A percentile compares a stretch with the other conserved stretches of the same genome.
These are phyloP conservation scores for Hyperoplus immaculatus DNA, from an alignment of 2,797 vertebrate species.

Conservation along the genomic window DNA sequence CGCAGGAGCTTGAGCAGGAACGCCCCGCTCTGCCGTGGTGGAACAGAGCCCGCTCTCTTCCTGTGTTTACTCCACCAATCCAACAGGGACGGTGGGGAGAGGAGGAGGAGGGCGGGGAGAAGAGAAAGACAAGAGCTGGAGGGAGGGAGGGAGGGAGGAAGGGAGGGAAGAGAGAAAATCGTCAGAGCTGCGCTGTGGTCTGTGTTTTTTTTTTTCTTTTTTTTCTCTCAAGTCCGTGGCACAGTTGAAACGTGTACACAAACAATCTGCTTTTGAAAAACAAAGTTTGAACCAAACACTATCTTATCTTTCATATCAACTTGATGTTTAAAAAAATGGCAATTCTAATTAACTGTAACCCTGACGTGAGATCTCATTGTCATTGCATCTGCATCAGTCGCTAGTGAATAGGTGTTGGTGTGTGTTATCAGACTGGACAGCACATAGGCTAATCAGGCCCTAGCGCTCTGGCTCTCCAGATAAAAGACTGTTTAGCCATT, in stretches of 20 bases:
- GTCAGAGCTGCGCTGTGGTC: conserved; percentile 57
- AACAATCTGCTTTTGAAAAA: conserved; percentile 28
- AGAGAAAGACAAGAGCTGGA: conserved; percentile 41
- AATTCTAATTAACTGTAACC: conserved; percentile 24
- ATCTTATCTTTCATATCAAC: not conserved
- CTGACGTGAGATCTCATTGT: conserved; percentile 32
- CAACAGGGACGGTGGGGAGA: conserved; percentile 71
- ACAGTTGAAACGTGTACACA: conserved; percentile 64
- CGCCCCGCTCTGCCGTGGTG: conserved; percentile 91
- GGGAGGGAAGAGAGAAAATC: conserved; percentile 59
- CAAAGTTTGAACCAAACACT: conserved; percentile 7
- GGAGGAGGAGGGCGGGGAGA: conserved; percentile 51
- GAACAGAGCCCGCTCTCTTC: conserved; percentile 88
- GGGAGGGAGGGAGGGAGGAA: conserved; percentile 36
- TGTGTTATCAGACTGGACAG: conserved; percentile 65
- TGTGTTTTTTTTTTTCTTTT: conserved; percentile 67
- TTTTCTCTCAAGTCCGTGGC: conserved; percentile 43
- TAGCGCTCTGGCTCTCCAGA: conserved; percentile 68
- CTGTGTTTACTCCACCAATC: conserved; percentile 90
- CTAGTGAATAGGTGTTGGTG: conserved; percentile 28
- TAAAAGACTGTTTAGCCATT: conserved; percentile 81
- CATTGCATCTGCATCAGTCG: conserved; percentile 24
- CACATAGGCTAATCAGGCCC: conserved; percentile 56
- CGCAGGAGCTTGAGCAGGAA: conserved; percentile 90
- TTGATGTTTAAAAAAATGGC: conserved; percentile 23